These are phyloP conservation scores for Gobionotothen gibberifrons DNA, from an alignment of 2,797 vertebrate genomes.

Conservation along the genomic window DNA sequence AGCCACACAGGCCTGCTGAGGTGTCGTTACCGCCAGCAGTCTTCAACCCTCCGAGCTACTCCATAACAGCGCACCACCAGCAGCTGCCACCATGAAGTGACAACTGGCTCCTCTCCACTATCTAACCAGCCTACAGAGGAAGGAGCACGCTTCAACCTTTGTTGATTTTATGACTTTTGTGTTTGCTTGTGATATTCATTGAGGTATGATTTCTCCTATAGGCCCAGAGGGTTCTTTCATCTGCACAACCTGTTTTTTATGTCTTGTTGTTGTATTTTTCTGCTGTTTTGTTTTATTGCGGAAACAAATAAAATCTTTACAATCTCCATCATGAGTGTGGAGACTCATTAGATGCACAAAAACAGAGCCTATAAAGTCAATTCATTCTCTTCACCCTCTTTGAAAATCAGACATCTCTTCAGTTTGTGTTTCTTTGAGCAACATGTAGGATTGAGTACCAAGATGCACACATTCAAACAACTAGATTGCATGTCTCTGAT, in stretches of 20 bases:
- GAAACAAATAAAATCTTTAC: too few relatives aligned
- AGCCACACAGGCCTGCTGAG: slow-evolving; percentile 41
- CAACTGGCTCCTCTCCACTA: slow-evolving; percentile 15
- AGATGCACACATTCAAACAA: not conserved
- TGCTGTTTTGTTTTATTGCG: too few relatives aligned
- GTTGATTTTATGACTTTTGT: too few relatives aligned
- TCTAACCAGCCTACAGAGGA: slow-evolving; percentile 26
- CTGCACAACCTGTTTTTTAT: too few relatives aligned
- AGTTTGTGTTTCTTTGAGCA: not conserved
- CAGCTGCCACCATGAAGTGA: slow-evolving; percentile 51
- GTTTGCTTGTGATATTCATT: too few relatives aligned
- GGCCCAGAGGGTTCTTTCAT: too few relatives aligned
- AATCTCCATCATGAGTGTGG: not conserved
- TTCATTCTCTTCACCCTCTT: not conserved
- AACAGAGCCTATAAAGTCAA: not conserved
- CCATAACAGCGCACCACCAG: slow-evolving; percentile 21
- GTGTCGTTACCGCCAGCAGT: slow-evolving; percentile 52
- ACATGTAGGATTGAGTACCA: not conserved
- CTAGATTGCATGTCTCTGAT: not conserved
- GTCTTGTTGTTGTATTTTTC: too few relatives aligned
- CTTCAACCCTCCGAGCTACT: slow-evolving; percentile 60
- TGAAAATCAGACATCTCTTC: not conserved
- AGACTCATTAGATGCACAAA: slow-evolving; percentile 12
- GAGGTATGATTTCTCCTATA: too few relatives aligned
- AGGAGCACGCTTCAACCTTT: too few relatives aligned